Conservation (phyloP, 1,140 invertebrate genomes). For the Drosophila aff. region DNA sequence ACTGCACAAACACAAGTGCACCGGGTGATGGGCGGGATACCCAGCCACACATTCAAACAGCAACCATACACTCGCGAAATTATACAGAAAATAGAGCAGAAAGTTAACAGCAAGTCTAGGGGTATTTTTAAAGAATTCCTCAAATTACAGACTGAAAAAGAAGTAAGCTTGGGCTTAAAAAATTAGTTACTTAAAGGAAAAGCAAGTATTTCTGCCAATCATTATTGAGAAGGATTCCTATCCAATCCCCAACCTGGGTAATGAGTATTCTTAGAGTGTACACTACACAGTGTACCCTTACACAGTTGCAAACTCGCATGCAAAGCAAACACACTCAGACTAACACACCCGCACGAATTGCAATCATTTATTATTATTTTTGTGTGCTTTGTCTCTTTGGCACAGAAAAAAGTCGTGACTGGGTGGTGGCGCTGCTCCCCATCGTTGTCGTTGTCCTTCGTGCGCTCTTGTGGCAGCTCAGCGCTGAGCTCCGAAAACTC, state of each 20-base stretch:
- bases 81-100: not conserved
- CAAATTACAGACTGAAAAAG: not conserved
- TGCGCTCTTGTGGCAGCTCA: conserved; percentile 75
- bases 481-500: conserved; percentile 47
- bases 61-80: not conserved
- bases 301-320: conserved; percentile 38
- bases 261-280: conserved; percentile 17
- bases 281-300: not conserved
- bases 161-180: too few species aligned
- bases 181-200: not conserved
- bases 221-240: not conserved
- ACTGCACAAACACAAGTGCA: conserved; percentile 74
- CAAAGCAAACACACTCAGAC: conserved; percentile 38
- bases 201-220: not conserved
- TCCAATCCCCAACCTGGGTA: too few species aligned
- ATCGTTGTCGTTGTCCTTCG: conserved; percentile 68
- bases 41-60: conserved; percentile 3
- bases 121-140: too few species aligned
- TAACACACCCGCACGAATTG: conserved; percentile 46
- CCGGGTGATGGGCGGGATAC: conserved; percentile 14
- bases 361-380: conserved; percentile 83
- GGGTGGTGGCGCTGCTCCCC: conserved; percentile 12
- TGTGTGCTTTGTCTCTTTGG: conserved; percentile 82
- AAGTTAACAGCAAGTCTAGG: too few species aligned
- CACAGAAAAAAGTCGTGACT: conserved; percentile 77